Percentiles rank a stretch among this genome's conserved stretches.
Conservation (phyloP, 2,797 vertebrate species). For the Gallirallus australis region DNA sequence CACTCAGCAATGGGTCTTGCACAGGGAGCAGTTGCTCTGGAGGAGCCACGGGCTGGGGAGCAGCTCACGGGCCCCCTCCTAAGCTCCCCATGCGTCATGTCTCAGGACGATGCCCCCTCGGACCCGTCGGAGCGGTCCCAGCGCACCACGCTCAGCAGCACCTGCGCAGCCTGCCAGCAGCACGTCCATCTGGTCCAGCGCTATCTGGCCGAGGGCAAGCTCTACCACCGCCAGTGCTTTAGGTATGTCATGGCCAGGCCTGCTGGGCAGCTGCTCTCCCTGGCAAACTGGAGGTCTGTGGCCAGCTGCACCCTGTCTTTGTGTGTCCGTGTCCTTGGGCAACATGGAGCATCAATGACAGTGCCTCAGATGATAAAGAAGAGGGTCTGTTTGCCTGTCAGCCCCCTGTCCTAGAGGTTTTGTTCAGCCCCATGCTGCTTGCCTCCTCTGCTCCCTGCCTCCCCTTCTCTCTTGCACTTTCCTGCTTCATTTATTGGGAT, state of each 20-base stretch:
- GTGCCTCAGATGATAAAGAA: neutral
- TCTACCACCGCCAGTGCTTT: slow-evolving; percentile 98
- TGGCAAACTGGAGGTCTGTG: neutral
- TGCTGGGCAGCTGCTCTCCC: rapidly evolving
- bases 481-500: neutral
- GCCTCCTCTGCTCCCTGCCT: neutral
- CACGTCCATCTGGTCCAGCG: slow-evolving; percentile 97
- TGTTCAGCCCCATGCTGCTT: neutral
- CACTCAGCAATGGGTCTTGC: rapidly evolving
- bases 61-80: rapidly evolving
- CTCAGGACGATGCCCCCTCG: neutral
- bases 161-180: slow-evolving; percentile 88
- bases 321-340: neutral
- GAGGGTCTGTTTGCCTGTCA: neutral
- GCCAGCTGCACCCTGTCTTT: neutral
- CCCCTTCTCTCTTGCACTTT: neutral
- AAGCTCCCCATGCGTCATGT: neutral
- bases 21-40: neutral
- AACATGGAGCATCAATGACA: rapidly evolving
- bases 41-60: neutral
- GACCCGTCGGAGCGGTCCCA: slow-evolving; percentile 8
- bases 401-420: neutral
- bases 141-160: slow-evolving; percentile 77
- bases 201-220: slow-evolving; percentile 90
- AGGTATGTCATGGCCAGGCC: slow-evolving; percentile 77